Percentiles rank a stretch among this genome's conserved stretches.
Evolutionary conservation across 2,888 invertebrate genomes (phyloP).

Genomic region (Hypsopygia costalis): DNA sequence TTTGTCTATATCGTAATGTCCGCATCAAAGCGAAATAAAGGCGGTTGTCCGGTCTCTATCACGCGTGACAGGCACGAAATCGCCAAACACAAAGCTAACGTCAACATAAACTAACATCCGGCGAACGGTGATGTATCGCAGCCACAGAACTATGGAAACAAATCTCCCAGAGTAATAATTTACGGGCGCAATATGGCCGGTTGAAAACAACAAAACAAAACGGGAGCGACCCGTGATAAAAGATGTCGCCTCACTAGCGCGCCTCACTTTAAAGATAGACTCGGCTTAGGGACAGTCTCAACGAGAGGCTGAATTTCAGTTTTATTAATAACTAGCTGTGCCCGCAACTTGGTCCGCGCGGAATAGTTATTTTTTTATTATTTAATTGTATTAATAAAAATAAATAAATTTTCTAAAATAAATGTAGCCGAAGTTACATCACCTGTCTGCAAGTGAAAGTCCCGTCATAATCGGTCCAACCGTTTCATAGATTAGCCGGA

Average conservation of each 20-base stretch:
- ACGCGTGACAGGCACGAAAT: constrained; percentile 57
- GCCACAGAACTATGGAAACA: constrained; percentile 77
- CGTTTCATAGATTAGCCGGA: too few species aligned
- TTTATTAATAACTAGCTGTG: too few species aligned
- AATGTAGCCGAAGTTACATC: too few species aligned
- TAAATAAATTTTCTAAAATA: too few species aligned
- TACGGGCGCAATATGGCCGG: constrained; percentile 71
- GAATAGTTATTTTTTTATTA: too few species aligned
- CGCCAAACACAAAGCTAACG: constrained; percentile 63
- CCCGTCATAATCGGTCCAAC: too few species aligned
- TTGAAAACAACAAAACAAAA: constrained; percentile 66
- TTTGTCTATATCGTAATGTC: too few species aligned
- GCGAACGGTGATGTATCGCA: constrained; percentile 71
- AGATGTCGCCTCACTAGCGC: constrained; percentile 67
- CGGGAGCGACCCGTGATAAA: constrained; percentile 66
- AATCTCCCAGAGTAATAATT: constrained; percentile 74
- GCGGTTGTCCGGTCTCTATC: constrained; percentile 40
- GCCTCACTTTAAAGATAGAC: constrained; percentile 62
- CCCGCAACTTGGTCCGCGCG: too few species aligned
- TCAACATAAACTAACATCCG: constrained; percentile 76
- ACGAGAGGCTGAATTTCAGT: neutral
- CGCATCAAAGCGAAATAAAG: constrained; percentile 19
- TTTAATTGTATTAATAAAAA: too few species aligned
- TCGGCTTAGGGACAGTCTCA: constrained; percentile 33
- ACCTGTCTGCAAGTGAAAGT: too few species aligned